Percentiles rank a stretch among this genome's conserved stretches.
phyloP scores from a whole-genome alignment of 2,797 vertebrate species.

The Chiroxiphia lanceolata region DNA sequence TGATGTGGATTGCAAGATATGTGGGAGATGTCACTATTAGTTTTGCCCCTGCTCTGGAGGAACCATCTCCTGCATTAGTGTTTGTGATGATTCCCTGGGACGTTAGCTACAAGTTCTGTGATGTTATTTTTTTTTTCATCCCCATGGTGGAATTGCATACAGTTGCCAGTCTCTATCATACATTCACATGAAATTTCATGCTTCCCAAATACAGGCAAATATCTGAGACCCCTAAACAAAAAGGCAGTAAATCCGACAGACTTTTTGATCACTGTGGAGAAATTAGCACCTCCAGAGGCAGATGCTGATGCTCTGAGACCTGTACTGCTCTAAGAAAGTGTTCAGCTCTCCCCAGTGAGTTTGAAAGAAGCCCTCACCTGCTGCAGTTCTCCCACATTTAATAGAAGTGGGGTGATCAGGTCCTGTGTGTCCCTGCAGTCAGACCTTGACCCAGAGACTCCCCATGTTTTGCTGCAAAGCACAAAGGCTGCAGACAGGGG shows the following conservation, averaged over 20 bases:
- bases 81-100: neutral
- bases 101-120: neutral
- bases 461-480: neutral
- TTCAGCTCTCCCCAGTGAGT: neutral
- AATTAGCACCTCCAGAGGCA: neutral
- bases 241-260: neutral
- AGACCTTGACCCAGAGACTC: fast-evolving
- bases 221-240: neutral
- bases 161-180: neutral
- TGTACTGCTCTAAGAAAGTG: neutral
- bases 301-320: neutral
- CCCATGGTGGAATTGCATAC: neutral
- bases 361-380: neutral
- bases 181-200: neutral
- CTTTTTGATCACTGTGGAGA: neutral
- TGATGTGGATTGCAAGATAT: neutral
- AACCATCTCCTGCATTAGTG: neutral
- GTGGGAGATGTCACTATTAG: neutral
- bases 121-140: neutral
- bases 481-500: neutral
- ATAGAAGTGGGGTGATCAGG: neutral
- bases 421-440: neutral
- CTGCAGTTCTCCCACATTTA: neutral
- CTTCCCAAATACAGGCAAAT: neutral
- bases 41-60: neutral